A percentile compares a stretch with the other conserved stretches of the same genome.
Conservation (phyloP, 1,140 invertebrate genomes). For the Megathymus violae region DNA sequence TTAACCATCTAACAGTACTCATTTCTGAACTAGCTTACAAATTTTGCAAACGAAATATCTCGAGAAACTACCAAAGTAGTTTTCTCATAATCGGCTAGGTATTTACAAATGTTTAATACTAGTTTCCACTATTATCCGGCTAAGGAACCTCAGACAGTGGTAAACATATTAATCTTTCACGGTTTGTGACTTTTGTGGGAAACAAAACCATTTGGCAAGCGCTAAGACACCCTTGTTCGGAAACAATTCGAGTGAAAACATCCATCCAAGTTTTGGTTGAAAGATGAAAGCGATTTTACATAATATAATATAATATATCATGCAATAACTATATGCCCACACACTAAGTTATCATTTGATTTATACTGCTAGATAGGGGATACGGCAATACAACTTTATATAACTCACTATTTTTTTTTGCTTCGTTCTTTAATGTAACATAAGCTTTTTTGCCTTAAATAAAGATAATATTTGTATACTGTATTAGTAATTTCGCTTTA, state of each 20-base stretch:
- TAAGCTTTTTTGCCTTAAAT: too few relatives aligned
- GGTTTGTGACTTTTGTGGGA: constrained; percentile 35
- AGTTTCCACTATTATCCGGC: constrained; percentile 9
- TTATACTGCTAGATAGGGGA: too few relatives aligned
- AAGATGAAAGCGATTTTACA: constrained; percentile 30
- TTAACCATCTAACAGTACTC: too few relatives aligned
- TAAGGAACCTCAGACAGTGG: constrained; percentile 35
- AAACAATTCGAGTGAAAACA: constrained; percentile 34
- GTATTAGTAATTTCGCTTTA: too few relatives aligned
- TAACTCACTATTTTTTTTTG: too few relatives aligned
- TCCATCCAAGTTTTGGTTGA: constrained; percentile 31
- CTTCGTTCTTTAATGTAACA: too few relatives aligned
- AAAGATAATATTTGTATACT: too few relatives aligned
- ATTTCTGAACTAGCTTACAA: too few relatives aligned
- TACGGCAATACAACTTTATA: too few relatives aligned
- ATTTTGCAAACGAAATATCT: too few relatives aligned
- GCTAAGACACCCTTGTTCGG: constrained; percentile 29
- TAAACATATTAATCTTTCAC: constrained; percentile 48
- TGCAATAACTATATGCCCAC: background rate
- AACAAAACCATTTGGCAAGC: constrained; percentile 36
- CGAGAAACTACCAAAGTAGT: too few relatives aligned
- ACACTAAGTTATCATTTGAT: too few relatives aligned
- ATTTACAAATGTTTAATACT: background rate
- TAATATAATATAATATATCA: background rate
- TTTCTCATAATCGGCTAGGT: background rate